phyloP scores from a whole-genome alignment of 2,888 invertebrate genomes.

The Camponotus fellah region DNA sequence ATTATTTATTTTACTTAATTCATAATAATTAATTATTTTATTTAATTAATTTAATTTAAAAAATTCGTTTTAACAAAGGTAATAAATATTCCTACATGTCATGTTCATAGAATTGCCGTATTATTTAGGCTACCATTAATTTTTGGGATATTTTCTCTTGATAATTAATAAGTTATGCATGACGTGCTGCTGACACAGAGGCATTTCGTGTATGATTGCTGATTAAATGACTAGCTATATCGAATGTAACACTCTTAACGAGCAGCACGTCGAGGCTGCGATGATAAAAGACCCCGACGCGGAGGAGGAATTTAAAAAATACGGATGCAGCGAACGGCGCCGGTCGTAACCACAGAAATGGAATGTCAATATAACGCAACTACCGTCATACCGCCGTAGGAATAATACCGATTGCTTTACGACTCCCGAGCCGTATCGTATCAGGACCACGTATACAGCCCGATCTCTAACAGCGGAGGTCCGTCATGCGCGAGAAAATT shows the following conservation, averaged over 20 bases:
- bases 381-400: conserved; percentile 68
- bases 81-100: neutral
- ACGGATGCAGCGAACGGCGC: conserved; percentile 18
- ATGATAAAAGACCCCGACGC: neutral
- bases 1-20: too few relatives aligned
- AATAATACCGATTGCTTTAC: conserved; percentile 75
- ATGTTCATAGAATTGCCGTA: neutral
- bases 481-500: conserved; percentile 42
- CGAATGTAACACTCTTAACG: neutral
- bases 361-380: conserved; percentile 72
- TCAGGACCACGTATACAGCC: conserved; percentile 47
- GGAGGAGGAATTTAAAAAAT: conserved; percentile 35
- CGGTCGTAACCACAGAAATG: conserved; percentile 59
- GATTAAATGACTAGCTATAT: neutral
- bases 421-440: conserved; percentile 65
- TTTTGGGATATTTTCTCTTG: neutral
- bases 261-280: neutral
- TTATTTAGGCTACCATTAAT: neutral
- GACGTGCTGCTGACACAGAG: neutral
- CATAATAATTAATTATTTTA: too few relatives aligned
- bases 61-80: too few relatives aligned
- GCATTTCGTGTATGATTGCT: neutral
- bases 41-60: too few relatives aligned
- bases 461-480: conserved; percentile 29
- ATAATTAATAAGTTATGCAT: neutral